phyloP scores from a whole-genome alignment of 1,140 invertebrate species.

The Eueides isabella region DNA sequence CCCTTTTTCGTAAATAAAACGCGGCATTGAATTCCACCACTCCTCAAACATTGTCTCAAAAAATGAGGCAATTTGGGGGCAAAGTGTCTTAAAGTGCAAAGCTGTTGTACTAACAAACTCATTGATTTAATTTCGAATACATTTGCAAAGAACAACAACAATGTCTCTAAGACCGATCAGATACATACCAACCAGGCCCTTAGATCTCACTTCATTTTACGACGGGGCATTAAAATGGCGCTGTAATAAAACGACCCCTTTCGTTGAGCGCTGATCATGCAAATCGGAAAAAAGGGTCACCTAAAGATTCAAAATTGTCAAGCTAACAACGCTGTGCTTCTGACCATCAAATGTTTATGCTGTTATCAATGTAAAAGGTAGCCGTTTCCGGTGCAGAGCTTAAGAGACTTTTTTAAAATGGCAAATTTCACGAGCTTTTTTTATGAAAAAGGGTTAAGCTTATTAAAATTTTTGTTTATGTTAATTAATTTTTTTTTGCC shows the following conservation, averaged over 20 bases:
- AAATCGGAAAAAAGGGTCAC: constrained; percentile 36
- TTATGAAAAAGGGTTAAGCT: not conserved
- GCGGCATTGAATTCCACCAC: too few relatives aligned
- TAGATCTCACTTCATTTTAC: constrained; percentile 40
- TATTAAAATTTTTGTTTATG: too few relatives aligned
- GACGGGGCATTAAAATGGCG: constrained; percentile 39
- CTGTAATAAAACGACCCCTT: constrained; percentile 45
- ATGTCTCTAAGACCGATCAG: constrained; percentile 14
- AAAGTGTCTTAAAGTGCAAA: too few relatives aligned
- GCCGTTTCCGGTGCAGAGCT: not conserved
- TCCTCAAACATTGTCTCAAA: too few relatives aligned
- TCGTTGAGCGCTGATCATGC: constrained; percentile 41
- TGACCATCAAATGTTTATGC: constrained; percentile 15
- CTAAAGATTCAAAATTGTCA: constrained; percentile 32
- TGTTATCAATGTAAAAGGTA: not conserved
- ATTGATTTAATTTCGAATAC: constrained; percentile 1
- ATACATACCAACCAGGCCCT: constrained; percentile 27
- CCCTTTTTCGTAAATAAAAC: too few relatives aligned
- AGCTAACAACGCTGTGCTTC: not conserved
- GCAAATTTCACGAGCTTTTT: not conserved
- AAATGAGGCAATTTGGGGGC: too few relatives aligned
- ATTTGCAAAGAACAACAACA: constrained; percentile 16
- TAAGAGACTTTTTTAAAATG: not conserved
- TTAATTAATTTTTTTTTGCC: too few relatives aligned
- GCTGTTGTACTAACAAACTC: too few relatives aligned